A percentile compares a stretch with the other conserved stretches of the same genome.
Conservation (phyloP, 2,888 invertebrate genomes). For the Lasioglossum calceatum region DNA sequence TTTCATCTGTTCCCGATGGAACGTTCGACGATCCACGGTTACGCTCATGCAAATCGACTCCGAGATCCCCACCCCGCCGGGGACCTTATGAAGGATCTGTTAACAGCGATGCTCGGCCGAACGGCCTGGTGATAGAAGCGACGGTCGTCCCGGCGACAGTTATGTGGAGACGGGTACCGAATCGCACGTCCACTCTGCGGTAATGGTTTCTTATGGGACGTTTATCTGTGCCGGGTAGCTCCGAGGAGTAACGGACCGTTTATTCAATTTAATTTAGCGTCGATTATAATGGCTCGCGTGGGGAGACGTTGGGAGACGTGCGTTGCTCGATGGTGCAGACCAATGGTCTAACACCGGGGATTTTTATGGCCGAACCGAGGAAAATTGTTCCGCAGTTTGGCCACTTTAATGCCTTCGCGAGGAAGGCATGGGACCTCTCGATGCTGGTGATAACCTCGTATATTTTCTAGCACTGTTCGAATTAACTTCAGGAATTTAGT, state of each 20-base stretch:
- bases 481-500: too few species aligned
- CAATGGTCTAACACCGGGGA: background rate
- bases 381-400: background rate
- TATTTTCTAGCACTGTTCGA: too few species aligned
- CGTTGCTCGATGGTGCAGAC: too few species aligned
- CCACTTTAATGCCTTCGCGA: background rate
- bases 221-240: background rate
- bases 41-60: background rate
- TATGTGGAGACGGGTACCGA: background rate
- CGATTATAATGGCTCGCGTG: background rate
- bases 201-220: constrained; percentile 3
- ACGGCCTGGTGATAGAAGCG: background rate
- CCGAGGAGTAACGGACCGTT: background rate
- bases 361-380: background rate
- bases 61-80: background rate
- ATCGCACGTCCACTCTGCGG: background rate
- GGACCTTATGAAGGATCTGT: constrained; percentile 3
- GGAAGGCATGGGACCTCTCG: background rate
- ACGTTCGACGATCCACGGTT: background rate
- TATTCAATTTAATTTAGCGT: background rate
- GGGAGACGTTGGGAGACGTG: background rate
- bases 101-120: background rate
- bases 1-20: background rate
- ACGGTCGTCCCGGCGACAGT: background rate
- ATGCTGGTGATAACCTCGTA: background rate